These are phyloP conservation scores for Panurus biarmicus DNA, from an alignment of 2,113 vertebrate genomes.

Conservation along the genomic window DNA sequence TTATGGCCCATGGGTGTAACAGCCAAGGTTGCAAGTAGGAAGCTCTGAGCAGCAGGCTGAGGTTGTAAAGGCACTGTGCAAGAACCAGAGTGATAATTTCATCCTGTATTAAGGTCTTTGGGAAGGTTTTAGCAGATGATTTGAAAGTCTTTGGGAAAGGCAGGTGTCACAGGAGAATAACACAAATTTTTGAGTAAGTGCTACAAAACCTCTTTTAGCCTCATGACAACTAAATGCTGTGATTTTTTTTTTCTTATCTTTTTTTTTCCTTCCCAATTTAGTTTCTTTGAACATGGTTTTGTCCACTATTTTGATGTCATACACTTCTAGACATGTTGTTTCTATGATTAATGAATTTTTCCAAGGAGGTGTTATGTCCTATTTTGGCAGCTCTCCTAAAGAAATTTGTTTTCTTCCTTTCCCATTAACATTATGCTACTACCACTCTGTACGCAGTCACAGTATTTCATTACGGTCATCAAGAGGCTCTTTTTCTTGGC, in stretches of 20 bases:
- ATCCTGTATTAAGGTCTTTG: neutral
- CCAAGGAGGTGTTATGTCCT: neutral
- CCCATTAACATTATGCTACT: neutral
- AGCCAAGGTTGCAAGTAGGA: neutral
- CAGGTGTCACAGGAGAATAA: neutral
- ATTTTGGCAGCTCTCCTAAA: neutral
- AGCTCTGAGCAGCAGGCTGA: neutral
- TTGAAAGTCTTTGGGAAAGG: neutral
- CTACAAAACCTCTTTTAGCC: neutral
- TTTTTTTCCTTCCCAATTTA: neutral
- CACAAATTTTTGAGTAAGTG: neutral
- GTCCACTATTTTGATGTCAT: neutral
- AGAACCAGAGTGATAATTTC: neutral
- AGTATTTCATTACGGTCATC: neutral
- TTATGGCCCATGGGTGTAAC: neutral
- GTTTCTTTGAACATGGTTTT: neutral
- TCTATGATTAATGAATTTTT: neutral
- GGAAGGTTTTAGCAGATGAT: neutral
- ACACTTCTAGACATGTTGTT: neutral
- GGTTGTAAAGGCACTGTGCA: neutral
- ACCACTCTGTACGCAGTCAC: neutral
- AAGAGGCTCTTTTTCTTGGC: neutral
- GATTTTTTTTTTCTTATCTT: neutral
- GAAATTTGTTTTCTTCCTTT: neutral
- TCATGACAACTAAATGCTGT: neutral